phyloP scores from a whole-genome alignment of 2,888 invertebrate genomes.

The Agriopis aurantiaria region DNA sequence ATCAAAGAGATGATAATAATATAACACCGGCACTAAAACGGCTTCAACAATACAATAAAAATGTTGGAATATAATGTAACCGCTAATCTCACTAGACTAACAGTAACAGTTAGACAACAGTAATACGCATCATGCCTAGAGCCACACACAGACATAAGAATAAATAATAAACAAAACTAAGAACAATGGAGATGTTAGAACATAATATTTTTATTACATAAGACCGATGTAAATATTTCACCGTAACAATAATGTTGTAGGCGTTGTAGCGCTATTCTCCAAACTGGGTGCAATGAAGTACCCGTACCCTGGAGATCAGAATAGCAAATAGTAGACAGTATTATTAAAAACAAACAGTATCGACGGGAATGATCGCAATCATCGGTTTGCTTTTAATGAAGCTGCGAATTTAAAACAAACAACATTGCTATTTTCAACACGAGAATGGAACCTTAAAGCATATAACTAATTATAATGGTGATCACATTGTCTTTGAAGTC shows the following conservation, averaged over 20 bases:
- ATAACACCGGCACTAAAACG: neutral
- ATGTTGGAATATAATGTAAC: neutral
- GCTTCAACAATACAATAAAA: constrained; percentile 7
- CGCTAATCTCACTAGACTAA: neutral
- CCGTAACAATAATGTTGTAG: no score
- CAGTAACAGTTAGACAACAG: no score
- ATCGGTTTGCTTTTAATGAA: constrained; percentile 7
- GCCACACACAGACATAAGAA: neutral
- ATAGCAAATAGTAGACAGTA: neutral
- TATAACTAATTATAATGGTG: neutral
- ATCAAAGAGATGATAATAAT: constrained; percentile 7
- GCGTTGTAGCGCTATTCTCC: no score
- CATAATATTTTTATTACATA: no score
- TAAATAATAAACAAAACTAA: neutral
- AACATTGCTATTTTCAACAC: neutral
- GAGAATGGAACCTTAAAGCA: constrained; percentile 3
- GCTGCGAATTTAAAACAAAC: constrained; percentile 2
- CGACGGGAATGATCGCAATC: neutral
- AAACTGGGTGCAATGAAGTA: no score
- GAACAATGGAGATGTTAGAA: neutral
- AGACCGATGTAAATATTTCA: no score
- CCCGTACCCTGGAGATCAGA: no score
- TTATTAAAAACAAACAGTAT: constrained; percentile 15
- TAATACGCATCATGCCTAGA: neutral
- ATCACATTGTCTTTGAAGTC: constrained; percentile 14